Evolutionary conservation across 35 echinoderm and acorn worm genomes (phyloP), one percentile per base, ranked within the genome.

Genomic region (Apostichopus japonicus): DNA sequence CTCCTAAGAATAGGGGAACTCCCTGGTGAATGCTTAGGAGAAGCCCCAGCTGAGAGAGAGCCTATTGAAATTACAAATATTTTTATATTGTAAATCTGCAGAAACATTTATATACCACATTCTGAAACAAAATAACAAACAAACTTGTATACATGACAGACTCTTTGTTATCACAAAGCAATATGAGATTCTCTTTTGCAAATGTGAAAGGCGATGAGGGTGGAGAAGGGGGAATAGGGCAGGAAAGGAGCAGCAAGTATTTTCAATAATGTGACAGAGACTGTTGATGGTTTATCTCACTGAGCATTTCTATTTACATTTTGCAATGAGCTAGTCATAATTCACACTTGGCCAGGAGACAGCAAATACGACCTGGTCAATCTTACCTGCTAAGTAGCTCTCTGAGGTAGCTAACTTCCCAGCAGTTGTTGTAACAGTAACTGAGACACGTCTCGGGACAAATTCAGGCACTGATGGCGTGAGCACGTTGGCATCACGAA

Each of bases 21-120:
- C 24, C 95, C 93, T 1, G 97, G 97, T 24, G 97, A 99, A 59
- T 99, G 97, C 24, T 95, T 93, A 10, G 97, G 97, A 8, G 97
- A 99, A 57, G 93, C 95, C 58, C 95, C 97, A 78, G 93, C 93
- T 15, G 97, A 99, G 14, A 99, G 72, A n/a, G 97, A 99, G 86
- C 94, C 96, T 62, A 63, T 6, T 89, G 17, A 16, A 44, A 72
- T 21, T 25, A 56, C 44, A 87, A 80, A 77, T 17, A 80, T 13
- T 61, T 61, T 61, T 13, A 61, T 61, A 61, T 61, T 23, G 17
- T 44, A 23, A 1, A 24, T 9, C 77, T 11, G 77, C 33, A 78
- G 33, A 78, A 9, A 24, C 8, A 44, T 44, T 78, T 44, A 44
- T 78, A 78, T 78, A 44, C 17, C 21, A 44, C 17, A 78, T 23